phyloP scores from a whole-genome alignment of 2,888 invertebrate genomes.

The Cantharis nigra region DNA sequence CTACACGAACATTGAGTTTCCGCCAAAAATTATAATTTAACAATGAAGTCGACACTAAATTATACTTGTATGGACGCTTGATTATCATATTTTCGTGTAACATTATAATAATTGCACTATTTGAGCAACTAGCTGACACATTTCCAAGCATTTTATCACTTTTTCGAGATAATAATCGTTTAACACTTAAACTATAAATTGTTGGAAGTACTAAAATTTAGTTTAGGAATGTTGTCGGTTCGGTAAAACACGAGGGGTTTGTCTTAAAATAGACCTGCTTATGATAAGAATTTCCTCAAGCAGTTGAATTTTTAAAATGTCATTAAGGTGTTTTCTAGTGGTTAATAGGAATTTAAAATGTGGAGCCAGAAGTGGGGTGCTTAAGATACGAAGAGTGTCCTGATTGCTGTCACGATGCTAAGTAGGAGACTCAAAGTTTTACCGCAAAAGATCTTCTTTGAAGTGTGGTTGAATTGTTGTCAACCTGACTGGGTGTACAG shows the following conservation, averaged over 20 bases:
- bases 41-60: neutral
- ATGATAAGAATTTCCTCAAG: constrained; percentile 25
- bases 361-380: constrained; percentile 40
- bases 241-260: constrained; percentile 13
- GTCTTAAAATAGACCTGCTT: constrained; percentile 6
- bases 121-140: neutral
- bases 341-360: constrained; percentile 30
- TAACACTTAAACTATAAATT: neutral
- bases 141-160: neutral
- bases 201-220: neutral
- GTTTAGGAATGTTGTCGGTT: constrained; percentile 12
- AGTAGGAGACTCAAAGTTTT: constrained; percentile 35
- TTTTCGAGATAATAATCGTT: neutral
- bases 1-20: neutral
- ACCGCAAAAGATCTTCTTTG: neutral
- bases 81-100: neutral
- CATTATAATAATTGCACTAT: neutral
- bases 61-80: neutral
- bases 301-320: constrained; percentile 28
- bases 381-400: constrained; percentile 44
- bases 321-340: constrained; percentile 27
- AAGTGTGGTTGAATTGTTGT: neutral
- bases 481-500: neutral
- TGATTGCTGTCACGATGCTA: constrained; percentile 48
- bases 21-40: neutral